These are phyloP conservation scores for Harpagoxenus sublaevis DNA, from an alignment of 2,888 invertebrate species.

Conservation along the genomic window DNA sequence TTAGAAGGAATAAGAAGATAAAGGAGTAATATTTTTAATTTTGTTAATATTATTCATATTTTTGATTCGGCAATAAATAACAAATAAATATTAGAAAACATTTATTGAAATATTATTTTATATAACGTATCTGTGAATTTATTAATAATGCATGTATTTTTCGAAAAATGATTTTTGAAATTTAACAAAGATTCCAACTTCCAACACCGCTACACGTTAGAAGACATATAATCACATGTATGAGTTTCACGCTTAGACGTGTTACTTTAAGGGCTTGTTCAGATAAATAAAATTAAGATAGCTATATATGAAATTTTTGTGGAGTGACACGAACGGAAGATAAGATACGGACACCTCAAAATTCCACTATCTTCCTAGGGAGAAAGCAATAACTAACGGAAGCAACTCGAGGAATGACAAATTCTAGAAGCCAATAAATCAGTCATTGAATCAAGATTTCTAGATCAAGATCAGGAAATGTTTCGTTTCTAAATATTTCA, in stretches of 20 bases:
- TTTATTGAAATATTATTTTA: background rate
- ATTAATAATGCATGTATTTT: background rate
- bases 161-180: background rate
- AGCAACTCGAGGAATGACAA: background rate
- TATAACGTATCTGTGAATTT: background rate
- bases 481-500: too few relatives aligned
- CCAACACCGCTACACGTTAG: background rate
- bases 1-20: background rate
- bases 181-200: background rate
- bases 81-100: background rate
- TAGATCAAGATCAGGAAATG: background rate
- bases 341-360: slow-evolving; percentile 66
- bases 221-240: background rate
- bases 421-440: background rate
- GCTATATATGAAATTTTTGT: slow-evolving; percentile 59
- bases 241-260: background rate
- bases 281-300: slow-evolving; percentile 62
- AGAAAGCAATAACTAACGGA: slow-evolving; percentile 62
- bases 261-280: slow-evolving; percentile 47
- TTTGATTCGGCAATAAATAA: background rate
- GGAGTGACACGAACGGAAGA: slow-evolving; percentile 54
- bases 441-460: background rate
- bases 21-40: background rate
- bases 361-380: slow-evolving; percentile 55
- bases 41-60: background rate